Evolutionary conservation across 2,888 invertebrate genomes (phyloP).

Genomic region (Sphaerolaimus hirsutus): DNA sequence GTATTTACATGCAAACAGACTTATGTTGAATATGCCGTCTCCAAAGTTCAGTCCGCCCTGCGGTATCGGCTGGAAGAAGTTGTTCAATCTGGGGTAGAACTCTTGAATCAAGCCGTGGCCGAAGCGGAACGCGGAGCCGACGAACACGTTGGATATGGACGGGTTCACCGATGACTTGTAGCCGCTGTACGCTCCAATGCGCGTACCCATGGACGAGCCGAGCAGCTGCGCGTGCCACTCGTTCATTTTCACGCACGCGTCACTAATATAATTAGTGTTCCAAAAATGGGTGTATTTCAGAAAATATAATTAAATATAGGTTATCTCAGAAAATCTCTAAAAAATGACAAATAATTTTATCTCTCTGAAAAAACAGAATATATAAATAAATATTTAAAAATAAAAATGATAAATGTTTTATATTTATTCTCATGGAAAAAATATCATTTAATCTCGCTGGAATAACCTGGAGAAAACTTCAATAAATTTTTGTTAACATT

Average conservation of each 20-base stretch:
- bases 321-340: too few relatives aligned
- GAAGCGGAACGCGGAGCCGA: conserved; percentile 73
- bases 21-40: conserved; percentile 76
- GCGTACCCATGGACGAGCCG: too few relatives aligned
- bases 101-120: conserved; percentile 85
- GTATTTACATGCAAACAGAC: too few relatives aligned
- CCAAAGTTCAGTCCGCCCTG: conserved; percentile 65
- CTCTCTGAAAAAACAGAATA: not conserved
- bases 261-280: too few relatives aligned
- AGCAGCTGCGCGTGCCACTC: too few relatives aligned
- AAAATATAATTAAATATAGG: too few relatives aligned
- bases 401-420: not conserved
- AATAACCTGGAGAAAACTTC: too few relatives aligned
- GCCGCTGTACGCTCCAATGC: conserved; percentile 51
- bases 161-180: conserved; percentile 61
- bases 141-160: conserved; percentile 74
- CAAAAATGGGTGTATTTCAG: too few relatives aligned
- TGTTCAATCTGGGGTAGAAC: conserved; percentile 51
- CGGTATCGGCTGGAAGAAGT: conserved; percentile 48
- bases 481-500: too few relatives aligned
- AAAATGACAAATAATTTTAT: conserved; percentile 30
- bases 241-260: too few relatives aligned
- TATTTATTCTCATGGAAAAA: not conserved
- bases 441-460: not conserved
- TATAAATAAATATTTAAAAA: not conserved